Evolutionary conservation across 2,797 vertebrate species (phyloP), one percentile per base, ranked within the genome.

Genomic region (Lutjanus campechanus): DNA sequence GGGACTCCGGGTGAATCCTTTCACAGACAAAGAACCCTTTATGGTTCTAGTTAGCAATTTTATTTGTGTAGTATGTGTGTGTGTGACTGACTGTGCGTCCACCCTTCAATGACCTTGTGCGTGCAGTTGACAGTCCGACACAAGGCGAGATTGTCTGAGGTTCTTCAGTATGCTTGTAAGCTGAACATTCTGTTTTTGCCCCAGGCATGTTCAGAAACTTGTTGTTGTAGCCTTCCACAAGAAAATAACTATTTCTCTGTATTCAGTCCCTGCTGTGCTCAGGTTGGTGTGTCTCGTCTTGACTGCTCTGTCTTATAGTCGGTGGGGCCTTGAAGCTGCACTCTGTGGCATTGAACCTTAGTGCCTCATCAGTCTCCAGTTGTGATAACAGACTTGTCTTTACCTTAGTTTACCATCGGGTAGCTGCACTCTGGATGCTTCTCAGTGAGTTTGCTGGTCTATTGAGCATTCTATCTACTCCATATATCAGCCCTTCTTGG

Each of bases 181-280:
- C 5, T 55, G 58, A 84, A 67, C 50, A 75, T 41, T 71, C 50
- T 63, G 60, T 75, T 85, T 76, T 85, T 71, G 80, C 82, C 83
- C 65, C 2, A 36, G 83, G 82, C 83, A 43, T 58, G 36, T 79
- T 79, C 61, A 79, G 50, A 86, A 86, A 76, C 72, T 41, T 80
- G 47, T 53, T 82, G 68, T 73, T 82, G 11, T 41, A 69, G 53
- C 22, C 19, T 36, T 66, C 4, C n/a, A 25, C 19, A 51, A n/a
- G 76, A 58, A 47, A 76, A 25, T 2, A 65, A 67, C 9, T 1
- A 16, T 73, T 63, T 74, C 19, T 86, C 56, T 69, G 25, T 53
- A 55, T 75, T 67, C 51, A 62, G 47, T 72, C 20, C 74, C 29
- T 55, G 79, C 72, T 82, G 66, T 20, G 63, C 70, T 83, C 49